These are phyloP conservation scores for Sitta carolinensis DNA, from an alignment of 2,797 vertebrate genomes.

Conservation along the genomic window DNA sequence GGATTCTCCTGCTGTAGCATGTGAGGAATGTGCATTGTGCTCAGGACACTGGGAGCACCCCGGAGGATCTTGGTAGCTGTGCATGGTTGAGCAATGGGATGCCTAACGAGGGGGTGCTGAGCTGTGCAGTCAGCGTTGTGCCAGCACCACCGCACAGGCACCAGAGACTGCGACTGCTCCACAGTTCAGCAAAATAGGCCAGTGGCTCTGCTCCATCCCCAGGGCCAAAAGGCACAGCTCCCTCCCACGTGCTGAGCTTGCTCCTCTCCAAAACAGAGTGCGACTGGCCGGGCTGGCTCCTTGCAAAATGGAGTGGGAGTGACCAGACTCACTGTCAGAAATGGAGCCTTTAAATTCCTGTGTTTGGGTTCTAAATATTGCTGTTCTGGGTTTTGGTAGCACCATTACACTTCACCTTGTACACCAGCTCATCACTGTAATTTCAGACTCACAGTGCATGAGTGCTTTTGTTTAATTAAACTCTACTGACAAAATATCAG, in stretches of 20 bases:
- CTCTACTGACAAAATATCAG: slow-evolving; percentile 18
- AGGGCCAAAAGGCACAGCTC: neutral
- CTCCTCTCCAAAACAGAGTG: neutral
- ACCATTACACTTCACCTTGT: fast-evolving
- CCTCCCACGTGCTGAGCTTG: neutral
- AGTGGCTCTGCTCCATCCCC: neutral
- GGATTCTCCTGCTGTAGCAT: neutral
- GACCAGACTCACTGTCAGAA: neutral
- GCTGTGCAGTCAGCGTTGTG: neutral
- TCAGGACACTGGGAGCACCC: neutral
- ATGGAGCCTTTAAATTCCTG: neutral
- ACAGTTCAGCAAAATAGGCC: neutral
- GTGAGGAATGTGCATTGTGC: neutral
- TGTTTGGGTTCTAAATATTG: neutral
- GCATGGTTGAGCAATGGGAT: neutral
- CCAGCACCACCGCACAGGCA: neutral
- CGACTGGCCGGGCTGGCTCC: neutral
- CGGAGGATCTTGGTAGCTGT: neutral
- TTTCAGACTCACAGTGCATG: neutral
- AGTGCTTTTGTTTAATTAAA: slow-evolving; percentile 26
- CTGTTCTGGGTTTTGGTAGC: neutral
- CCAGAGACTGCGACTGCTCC: neutral
- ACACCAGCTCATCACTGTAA: neutral
- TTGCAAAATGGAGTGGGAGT: fast-evolving
- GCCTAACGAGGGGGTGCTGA: neutral